phyloP scores from a whole-genome alignment of 2,888 invertebrate species.

The Ormyrus pomaceus region DNA sequence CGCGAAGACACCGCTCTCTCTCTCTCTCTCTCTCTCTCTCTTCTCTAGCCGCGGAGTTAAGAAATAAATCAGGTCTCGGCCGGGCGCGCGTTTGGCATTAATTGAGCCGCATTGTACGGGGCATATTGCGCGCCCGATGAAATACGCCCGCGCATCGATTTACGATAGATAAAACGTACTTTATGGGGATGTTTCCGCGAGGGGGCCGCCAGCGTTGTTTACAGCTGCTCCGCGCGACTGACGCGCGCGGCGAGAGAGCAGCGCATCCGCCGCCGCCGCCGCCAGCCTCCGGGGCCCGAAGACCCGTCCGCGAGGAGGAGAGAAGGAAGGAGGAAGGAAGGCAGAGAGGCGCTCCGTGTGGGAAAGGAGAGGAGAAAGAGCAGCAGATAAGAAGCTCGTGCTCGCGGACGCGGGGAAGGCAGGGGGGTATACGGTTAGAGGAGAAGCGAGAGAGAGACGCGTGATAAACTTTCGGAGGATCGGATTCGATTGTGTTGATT shows the following conservation, averaged over 20 bases:
- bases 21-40: background rate
- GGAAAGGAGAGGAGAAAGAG: slow-evolving; percentile 43
- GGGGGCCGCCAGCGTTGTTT: slow-evolving; percentile 67
- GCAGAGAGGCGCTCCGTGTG: slow-evolving; percentile 39
- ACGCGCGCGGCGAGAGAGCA: slow-evolving; percentile 47
- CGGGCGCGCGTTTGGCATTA: slow-evolving; percentile 70
- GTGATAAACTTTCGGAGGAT: slow-evolving; percentile 29
- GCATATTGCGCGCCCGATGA: slow-evolving; percentile 62
- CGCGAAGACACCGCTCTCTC: background rate
- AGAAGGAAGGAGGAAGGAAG: slow-evolving; percentile 34
- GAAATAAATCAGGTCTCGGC: slow-evolving; percentile 73
- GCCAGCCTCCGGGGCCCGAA: slow-evolving; percentile 18
- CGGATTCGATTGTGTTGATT: slow-evolving; percentile 35
- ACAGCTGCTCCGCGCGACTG: slow-evolving; percentile 64
- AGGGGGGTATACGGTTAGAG: background rate
- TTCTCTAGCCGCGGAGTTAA: slow-evolving; percentile 61
- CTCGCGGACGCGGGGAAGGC: background rate
- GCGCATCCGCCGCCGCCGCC: background rate
- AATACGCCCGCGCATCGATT: slow-evolving; percentile 74
- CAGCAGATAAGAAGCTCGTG: slow-evolving; percentile 43
- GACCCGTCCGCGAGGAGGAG: background rate
- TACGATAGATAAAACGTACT: slow-evolving; percentile 75
- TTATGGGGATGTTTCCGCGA: slow-evolving; percentile 74
- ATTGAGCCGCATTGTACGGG: slow-evolving; percentile 74
- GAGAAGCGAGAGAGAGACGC: background rate